Conservation (phyloP, 2,113 vertebrate genomes). For the Tachysurus vachellii region DNA sequence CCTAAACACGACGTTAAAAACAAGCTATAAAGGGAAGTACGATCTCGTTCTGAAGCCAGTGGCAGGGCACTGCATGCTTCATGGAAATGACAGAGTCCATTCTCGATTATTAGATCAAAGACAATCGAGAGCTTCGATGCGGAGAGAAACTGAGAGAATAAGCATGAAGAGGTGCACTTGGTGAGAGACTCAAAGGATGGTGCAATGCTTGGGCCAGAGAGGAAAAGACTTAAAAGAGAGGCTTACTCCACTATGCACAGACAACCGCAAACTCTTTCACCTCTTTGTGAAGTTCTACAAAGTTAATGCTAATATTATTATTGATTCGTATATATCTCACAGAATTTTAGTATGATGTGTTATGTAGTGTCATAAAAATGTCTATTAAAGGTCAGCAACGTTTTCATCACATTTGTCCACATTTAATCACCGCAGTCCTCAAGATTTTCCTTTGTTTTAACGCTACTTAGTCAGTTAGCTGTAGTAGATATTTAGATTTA, state of each 20-base stretch:
- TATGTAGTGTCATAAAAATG: background rate
- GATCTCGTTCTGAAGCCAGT: conserved; percentile 27
- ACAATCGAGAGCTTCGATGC: conserved; percentile 24
- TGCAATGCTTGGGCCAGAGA: background rate
- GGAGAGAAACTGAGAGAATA: conserved; percentile 6
- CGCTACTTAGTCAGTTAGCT: background rate
- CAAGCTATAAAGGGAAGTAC: conserved; percentile 10
- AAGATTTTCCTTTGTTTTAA: background rate
- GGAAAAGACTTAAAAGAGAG: background rate
- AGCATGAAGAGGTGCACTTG: conserved; percentile 2
- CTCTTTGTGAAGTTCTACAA: background rate
- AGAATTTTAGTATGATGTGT: background rate
- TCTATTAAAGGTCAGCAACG: background rate
- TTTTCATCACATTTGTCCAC: background rate
- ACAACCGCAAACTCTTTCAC: background rate
- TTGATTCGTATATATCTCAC: background rate
- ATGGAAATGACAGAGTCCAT: conserved; percentile 27
- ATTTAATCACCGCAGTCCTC: background rate
- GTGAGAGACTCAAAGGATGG: conserved; percentile 19
- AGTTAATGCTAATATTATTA: background rate
- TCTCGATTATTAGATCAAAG: conserved; percentile 33
- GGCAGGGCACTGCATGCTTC: conserved; percentile 40
- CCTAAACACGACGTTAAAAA: conserved; percentile 17
- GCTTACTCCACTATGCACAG: conserved; percentile 41
- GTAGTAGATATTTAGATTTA: background rate